Conservation (phyloP, 2,888 invertebrate genomes). For the Omphaloscelis lunosa region DNA sequence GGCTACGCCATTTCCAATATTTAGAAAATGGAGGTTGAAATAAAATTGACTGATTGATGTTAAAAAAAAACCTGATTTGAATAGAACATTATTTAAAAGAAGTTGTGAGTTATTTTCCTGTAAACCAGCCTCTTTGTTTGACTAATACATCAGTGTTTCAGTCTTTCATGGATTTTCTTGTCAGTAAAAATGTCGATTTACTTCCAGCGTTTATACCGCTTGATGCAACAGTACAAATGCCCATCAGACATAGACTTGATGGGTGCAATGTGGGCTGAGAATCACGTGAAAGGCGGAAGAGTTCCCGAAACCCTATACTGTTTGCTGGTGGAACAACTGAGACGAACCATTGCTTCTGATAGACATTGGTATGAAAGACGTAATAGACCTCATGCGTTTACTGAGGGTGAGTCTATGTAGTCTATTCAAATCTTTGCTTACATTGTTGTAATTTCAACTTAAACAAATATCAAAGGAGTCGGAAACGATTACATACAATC, state of each 20-base stretch:
- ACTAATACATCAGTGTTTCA: background rate
- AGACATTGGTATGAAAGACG: slow-evolving; percentile 92
- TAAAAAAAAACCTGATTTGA: no score
- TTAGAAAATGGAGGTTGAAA: no score
- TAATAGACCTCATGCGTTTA: slow-evolving; percentile 71
- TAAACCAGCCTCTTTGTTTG: no score
- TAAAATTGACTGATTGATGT: no score
- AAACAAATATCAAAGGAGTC: no score
- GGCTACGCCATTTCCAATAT: no score
- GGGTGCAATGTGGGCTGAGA: slow-evolving; percentile 94
- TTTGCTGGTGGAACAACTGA: slow-evolving; percentile 95
- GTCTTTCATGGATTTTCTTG: background rate
- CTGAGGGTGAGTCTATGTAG: slow-evolving; percentile 62
- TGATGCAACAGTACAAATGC: slow-evolving; percentile 78
- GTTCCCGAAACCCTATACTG: slow-evolving; percentile 96
- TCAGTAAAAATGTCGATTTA: background rate
- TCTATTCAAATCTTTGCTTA: background rate
- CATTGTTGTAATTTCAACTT: background rate
- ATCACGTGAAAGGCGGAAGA: slow-evolving; percentile 94
- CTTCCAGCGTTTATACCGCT: slow-evolving; percentile 58
- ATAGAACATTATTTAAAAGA: no score
- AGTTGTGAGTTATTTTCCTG: no score
- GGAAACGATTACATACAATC: no score
- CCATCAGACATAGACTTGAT: slow-evolving; percentile 96
- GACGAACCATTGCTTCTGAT: slow-evolving; percentile 81